These are phyloP conservation scores for Acanthiza pusilla DNA, from an alignment of 2,797 vertebrate genomes.

Conservation along the genomic window DNA sequence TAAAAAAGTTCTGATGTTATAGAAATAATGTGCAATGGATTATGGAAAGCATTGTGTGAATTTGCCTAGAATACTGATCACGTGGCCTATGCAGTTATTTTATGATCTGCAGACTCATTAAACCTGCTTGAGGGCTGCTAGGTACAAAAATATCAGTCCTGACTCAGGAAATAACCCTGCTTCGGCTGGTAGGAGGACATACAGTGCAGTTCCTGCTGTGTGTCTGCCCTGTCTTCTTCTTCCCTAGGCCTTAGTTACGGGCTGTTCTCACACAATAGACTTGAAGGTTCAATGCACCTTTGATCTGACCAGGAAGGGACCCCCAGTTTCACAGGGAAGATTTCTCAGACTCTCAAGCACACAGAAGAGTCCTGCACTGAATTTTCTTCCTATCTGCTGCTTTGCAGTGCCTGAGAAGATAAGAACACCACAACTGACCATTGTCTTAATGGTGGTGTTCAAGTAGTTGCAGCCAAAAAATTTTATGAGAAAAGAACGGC, in stretches of 20 bases:
- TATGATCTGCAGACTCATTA: background rate
- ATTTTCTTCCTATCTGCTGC: background rate
- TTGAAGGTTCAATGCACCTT: background rate
- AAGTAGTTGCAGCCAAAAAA: background rate
- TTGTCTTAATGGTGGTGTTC: background rate
- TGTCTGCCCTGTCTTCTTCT: background rate
- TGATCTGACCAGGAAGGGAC: background rate
- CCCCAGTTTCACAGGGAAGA: background rate
- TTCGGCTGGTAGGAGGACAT: background rate
- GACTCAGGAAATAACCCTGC: background rate
- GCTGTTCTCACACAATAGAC: background rate
- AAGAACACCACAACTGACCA: fast-evolving
- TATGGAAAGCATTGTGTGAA: background rate
- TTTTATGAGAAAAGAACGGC: background rate
- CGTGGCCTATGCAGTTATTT: background rate
- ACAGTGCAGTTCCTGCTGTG: background rate
- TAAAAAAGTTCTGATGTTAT: background rate
- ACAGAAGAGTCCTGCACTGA: background rate
- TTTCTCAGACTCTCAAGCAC: background rate
- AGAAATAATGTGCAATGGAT: background rate
- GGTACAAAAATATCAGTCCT: background rate
- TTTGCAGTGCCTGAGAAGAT: background rate
- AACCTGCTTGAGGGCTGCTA: background rate
- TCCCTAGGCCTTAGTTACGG: background rate
- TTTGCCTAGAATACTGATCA: background rate